Percentiles rank a stretch among this genome's conserved stretches.
Evolutionary conservation across 2,888 invertebrate species (phyloP).

Genomic region (Ormyrus labotus): DNA sequence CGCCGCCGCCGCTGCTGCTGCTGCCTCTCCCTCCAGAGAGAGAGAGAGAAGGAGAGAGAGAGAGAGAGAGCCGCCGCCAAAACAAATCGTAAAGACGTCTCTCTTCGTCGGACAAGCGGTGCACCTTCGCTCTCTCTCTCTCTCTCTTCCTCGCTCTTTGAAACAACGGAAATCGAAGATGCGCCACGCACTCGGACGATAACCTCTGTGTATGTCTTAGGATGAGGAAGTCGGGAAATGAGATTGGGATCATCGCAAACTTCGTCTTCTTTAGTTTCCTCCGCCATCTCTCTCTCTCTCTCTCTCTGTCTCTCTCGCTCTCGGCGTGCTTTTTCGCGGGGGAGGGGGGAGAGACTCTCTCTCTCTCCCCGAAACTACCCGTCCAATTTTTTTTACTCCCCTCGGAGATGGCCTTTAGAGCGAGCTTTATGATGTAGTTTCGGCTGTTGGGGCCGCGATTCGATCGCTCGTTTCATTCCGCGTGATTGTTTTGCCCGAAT

Average conservation of each 20-base stretch:
- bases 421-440: no score
- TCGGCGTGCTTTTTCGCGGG: no score
- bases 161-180: constrained; percentile 54
- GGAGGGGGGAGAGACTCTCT: no score
- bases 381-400: no score
- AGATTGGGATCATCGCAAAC: constrained; percentile 25
- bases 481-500: no score
- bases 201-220: constrained; percentile 33
- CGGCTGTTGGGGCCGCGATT: no score
- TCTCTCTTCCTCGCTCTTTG: constrained; percentile 5
- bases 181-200: constrained; percentile 51
- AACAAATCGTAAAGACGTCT: constrained; percentile 72
- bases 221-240: constrained; percentile 16
- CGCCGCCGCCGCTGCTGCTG: not conserved
- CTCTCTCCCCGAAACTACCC: no score
- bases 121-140: not conserved
- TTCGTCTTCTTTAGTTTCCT: not conserved
- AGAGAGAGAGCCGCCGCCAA: constrained; percentile 63
- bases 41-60: no score
- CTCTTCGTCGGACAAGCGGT: constrained; percentile 23
- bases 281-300: no score
- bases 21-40: constrained; percentile 12
- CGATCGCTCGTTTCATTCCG: no score
- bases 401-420: no score
- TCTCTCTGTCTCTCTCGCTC: no score